Percentiles rank a stretch among this genome's conserved stretches.
phyloP scores from a whole-genome alignment of 64 coral and sea anemone genomes.

The Pocillopora damicornis region DNA sequence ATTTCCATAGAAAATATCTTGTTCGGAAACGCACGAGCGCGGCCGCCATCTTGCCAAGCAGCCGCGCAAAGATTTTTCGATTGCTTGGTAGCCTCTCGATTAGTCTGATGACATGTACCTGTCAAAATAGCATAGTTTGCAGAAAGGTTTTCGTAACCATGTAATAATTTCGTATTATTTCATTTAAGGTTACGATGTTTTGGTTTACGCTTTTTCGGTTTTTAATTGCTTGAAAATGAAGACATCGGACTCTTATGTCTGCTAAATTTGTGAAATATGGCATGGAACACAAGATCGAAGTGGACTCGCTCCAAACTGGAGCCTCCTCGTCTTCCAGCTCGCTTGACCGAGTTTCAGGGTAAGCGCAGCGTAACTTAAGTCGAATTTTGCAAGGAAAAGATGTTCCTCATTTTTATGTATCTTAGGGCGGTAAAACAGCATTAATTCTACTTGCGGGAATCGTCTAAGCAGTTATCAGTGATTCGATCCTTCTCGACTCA shows the following conservation, averaged over 20 bases:
- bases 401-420: too few relatives aligned
- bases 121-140: background rate
- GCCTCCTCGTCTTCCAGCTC: slow-evolving; percentile 48
- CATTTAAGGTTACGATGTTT: too few relatives aligned
- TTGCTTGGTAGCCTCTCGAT: background rate
- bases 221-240: background rate
- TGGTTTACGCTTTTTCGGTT: background rate
- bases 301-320: slow-evolving; percentile 91
- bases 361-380: background rate
- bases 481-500: too few relatives aligned
- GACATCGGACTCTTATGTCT: background rate
- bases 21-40: background rate
- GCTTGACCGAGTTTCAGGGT: slow-evolving; percentile 85
- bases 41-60: slow-evolving; percentile 53
- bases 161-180: background rate
- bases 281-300: slow-evolving; percentile 50
- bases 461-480: too few relatives aligned
- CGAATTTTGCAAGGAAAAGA: background rate
- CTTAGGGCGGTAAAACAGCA: too few relatives aligned
- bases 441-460: too few relatives aligned
- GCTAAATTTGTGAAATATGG: slow-evolving; percentile 18
- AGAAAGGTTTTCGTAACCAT: background rate
- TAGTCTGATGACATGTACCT: slow-evolving; percentile 36
- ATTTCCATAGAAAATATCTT: background rate
- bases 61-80: background rate